A percentile compares a stretch with the other conserved stretches of the same genome.
Evolutionary conservation across 2,888 invertebrate species (phyloP).

Genomic region (Eupithecia inturbata): DNA sequence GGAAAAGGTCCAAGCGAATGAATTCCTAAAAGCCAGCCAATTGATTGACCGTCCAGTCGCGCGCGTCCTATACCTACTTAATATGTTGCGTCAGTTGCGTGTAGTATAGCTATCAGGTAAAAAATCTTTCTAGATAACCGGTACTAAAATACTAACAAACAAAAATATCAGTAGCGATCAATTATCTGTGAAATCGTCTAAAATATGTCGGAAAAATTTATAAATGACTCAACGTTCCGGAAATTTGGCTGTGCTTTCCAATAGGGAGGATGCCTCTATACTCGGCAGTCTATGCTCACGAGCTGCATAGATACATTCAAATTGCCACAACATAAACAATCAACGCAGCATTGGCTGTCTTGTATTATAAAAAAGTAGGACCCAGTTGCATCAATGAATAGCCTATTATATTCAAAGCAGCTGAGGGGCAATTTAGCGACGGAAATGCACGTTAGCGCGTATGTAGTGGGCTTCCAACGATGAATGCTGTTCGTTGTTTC

Average conservation of each 20-base stretch:
- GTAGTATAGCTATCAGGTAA: not conserved
- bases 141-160: not conserved
- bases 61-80: too few species aligned
- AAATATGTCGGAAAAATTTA: not conserved
- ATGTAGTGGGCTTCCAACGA: constrained; percentile 4
- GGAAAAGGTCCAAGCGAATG: not conserved
- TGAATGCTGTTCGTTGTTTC: not conserved
- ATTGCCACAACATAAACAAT: not conserved
- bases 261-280: not conserved
- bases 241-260: not conserved
- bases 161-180: not conserved
- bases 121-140: not conserved
- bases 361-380: not conserved
- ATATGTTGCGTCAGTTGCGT: not conserved
- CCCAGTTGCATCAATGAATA: constrained; percentile 25
- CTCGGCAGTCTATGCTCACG: not conserved
- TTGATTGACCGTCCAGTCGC: not conserved
- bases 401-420: constrained; percentile 31
- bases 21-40: constrained; percentile 2
- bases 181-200: not conserved
- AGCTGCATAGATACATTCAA: not conserved
- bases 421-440: constrained; percentile 41
- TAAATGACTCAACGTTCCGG: not conserved
- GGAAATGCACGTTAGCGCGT: constrained; percentile 34
- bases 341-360: not conserved